These are phyloP conservation scores for Chelon labrosus DNA, from an alignment of 2,797 vertebrate species.

Conservation along the genomic window DNA sequence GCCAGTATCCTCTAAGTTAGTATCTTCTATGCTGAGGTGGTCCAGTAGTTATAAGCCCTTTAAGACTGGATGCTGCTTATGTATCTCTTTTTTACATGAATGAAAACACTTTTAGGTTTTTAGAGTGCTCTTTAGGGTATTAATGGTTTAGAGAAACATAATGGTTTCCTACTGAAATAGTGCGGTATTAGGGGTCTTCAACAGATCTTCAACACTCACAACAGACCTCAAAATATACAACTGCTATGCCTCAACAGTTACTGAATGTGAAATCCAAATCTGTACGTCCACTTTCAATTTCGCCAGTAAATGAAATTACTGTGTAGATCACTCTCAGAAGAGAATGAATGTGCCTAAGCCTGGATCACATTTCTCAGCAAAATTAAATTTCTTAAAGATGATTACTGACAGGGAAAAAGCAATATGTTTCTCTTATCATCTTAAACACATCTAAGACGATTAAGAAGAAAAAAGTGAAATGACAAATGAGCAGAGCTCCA, in stretches of 20 bases:
- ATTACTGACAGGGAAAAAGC: constrained; percentile 70
- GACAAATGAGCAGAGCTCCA: constrained; percentile 85
- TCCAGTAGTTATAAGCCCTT: too few relatives aligned
- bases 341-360: constrained; percentile 60
- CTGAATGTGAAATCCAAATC: constrained; percentile 30
- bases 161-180: too few relatives aligned
- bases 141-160: too few relatives aligned
- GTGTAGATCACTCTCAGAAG: constrained; percentile 22
- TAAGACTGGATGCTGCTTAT: too few relatives aligned
- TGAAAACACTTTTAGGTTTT: too few relatives aligned
- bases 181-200: too few relatives aligned
- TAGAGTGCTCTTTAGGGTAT: too few relatives aligned
- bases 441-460: constrained; percentile 85
- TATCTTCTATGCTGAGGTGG: too few relatives aligned
- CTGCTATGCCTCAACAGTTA: neutral
- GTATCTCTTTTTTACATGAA: too few relatives aligned
- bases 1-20: neutral
- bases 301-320: constrained; percentile 13
- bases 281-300: constrained; percentile 53
- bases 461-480: constrained; percentile 74
- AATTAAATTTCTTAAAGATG: constrained; percentile 76
- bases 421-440: constrained; percentile 75
- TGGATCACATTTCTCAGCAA: constrained; percentile 78
- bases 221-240: neutral
- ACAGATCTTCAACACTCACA: neutral